Conservation (phyloP, 2,113 vertebrate genomes). For the Limnothrissa miodon region DNA sequence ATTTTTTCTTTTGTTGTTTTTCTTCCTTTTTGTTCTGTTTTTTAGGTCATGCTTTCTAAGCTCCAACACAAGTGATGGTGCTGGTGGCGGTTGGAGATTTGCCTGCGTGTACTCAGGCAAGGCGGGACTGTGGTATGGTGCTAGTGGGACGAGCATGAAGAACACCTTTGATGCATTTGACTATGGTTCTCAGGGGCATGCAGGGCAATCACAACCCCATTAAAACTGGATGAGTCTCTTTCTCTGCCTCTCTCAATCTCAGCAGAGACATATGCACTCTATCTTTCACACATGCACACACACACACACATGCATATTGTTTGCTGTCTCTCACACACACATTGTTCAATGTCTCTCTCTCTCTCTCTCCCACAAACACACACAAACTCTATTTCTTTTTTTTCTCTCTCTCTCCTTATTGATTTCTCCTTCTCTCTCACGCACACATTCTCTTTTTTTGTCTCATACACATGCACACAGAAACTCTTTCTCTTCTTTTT, state of each 20-base stretch:
- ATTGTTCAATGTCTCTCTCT: slow-evolving; percentile 18
- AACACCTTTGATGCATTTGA: slow-evolving; percentile 36
- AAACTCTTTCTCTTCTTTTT: not conserved
- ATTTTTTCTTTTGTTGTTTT: not conserved
- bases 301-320: too few relatives aligned
- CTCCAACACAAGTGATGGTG: not conserved
- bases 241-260: not conserved
- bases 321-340: too few relatives aligned
- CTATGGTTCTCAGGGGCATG: slow-evolving; percentile 31
- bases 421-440: not conserved
- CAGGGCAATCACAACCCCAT: slow-evolving; percentile 31
- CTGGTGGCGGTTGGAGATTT: not conserved
- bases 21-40: not conserved
- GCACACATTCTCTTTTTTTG: not conserved
- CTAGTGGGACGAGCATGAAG: not conserved
- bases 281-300: not conserved
- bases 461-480: too few relatives aligned
- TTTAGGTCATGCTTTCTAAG: slow-evolving; percentile 23
- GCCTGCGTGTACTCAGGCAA: not conserved
- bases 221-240: slow-evolving; percentile 43
- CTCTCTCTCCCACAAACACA: too few relatives aligned
- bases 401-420: too few relatives aligned
- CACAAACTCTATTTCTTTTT: too few relatives aligned
- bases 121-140: not conserved
- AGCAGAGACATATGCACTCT: not conserved